Percentiles rank a stretch among this genome's conserved stretches.
Evolutionary conservation across 2,797 vertebrate genomes (phyloP).

Genomic region (Huso huso): DNA sequence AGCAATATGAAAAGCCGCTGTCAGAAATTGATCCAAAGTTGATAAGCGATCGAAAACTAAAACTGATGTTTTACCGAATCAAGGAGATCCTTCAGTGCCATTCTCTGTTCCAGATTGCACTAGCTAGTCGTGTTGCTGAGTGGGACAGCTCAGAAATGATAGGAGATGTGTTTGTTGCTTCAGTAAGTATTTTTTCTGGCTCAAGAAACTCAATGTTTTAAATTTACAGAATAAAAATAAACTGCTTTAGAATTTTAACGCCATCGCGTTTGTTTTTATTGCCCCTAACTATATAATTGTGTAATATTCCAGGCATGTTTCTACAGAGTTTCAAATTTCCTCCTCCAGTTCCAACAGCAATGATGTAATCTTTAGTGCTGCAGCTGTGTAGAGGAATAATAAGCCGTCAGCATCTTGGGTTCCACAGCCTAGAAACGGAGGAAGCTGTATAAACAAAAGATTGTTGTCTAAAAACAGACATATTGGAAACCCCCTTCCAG

Average conservation of each 20-base stretch:
- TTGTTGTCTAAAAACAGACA: conserved; percentile 16
- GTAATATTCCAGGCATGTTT: neutral
- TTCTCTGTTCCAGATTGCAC: conserved; percentile 90
- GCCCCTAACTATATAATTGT: neutral
- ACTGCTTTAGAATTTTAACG: neutral
- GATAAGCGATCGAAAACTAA: conserved; percentile 87
- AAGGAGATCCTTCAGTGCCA: conserved; percentile 97
- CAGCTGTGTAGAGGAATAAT: conserved; percentile 4
- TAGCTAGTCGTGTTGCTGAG: conserved; percentile 89
- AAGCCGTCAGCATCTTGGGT: conserved; percentile 16
- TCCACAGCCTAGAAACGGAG: conserved; percentile 20
- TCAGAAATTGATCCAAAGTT: conserved; percentile 79
- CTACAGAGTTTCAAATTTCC: neutral
- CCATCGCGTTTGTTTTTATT: neutral
- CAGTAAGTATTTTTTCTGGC: conserved; percentile 55
- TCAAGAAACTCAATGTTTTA: neutral
- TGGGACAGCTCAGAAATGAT: conserved; percentile 94
- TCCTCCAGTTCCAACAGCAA: neutral
- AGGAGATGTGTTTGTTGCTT: conserved; percentile 94
- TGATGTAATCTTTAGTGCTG: neutral
- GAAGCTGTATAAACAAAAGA: conserved; percentile 18
- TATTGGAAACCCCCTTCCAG: neutral
- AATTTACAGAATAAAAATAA: neutral
- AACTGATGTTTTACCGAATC: conserved; percentile 83
- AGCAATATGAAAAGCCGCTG: conserved; percentile 92